Conservation (phyloP, 2,888 invertebrate genomes). For the Rhopalosiphum nymphaeae region DNA sequence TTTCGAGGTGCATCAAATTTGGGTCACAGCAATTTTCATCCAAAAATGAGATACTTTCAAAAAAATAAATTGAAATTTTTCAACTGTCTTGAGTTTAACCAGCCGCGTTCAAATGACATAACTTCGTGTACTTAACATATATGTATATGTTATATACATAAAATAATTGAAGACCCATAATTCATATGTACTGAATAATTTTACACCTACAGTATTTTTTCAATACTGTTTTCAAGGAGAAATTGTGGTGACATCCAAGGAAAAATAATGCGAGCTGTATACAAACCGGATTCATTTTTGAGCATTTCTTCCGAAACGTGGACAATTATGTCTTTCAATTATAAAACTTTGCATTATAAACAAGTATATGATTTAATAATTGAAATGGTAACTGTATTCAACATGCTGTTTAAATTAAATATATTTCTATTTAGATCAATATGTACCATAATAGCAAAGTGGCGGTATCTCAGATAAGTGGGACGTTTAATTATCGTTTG, state of each 20-base stretch:
- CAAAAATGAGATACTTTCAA: too few relatives aligned
- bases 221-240: constrained; percentile 34
- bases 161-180: neutral
- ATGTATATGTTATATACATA: neutral
- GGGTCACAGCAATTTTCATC: too few relatives aligned
- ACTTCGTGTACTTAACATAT: too few relatives aligned
- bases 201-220: neutral
- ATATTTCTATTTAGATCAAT: constrained; percentile 42
- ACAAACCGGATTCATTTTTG: constrained; percentile 50
- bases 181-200: neutral
- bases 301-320: constrained; percentile 44
- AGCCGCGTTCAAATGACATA: too few relatives aligned
- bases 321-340: constrained; percentile 51
- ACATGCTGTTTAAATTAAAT: neutral
- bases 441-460: constrained; percentile 25
- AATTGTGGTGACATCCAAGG: constrained; percentile 59
- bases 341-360: constrained; percentile 46
- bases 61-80: too few relatives aligned
- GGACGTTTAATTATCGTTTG: constrained; percentile 26
- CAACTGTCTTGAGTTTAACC: too few relatives aligned
- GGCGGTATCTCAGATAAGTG: constrained; percentile 38
- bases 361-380: constrained; percentile 29
- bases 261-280: constrained; percentile 41
- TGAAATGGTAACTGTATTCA: neutral
- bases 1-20: too few relatives aligned